A percentile compares a stretch with the other conserved stretches of the same genome.
Conservation (phyloP, 1,140 invertebrate genomes). For the Cotesia typhae region DNA sequence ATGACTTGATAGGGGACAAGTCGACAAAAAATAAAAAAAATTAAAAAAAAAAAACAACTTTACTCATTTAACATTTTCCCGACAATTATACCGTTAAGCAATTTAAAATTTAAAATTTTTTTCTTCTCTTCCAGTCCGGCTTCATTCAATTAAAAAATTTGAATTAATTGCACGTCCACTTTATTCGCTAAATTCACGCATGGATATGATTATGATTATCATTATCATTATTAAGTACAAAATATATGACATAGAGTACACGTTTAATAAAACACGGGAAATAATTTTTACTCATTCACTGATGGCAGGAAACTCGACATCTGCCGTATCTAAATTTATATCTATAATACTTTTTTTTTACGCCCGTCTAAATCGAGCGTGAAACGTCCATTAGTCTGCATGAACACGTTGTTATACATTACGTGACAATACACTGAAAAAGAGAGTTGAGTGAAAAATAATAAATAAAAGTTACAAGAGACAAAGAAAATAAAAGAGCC, state of each 20-base stretch:
- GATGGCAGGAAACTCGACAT: slow-evolving; percentile 9
- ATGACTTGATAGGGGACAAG: not conserved
- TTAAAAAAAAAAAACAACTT: not conserved
- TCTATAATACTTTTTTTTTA: slow-evolving; percentile 27
- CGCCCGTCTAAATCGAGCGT: slow-evolving; percentile 31
- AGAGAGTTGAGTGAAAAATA: not conserved
- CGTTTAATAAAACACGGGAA: not conserved
- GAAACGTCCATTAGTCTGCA: slow-evolving; percentile 36
- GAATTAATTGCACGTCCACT: not conserved
- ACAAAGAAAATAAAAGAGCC: slow-evolving; percentile 14
- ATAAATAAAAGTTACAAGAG: slow-evolving; percentile 8
- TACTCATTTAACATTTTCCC: slow-evolving; percentile 12
- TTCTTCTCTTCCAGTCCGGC: not conserved
- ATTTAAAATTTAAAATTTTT: slow-evolving; percentile 12
- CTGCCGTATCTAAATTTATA: slow-evolving; percentile 3
- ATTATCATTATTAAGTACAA: no score
- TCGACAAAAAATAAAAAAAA: not conserved
- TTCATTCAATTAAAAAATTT: no score
- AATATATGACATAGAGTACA: no score
- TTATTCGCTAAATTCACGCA: not conserved
- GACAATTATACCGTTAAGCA: slow-evolving; percentile 13
- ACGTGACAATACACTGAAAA: slow-evolving; percentile 3
- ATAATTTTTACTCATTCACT: not conserved
- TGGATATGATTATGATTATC: not conserved
- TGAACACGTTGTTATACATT: slow-evolving; percentile 28